Evolutionary conservation across 1,140 invertebrate species (phyloP).

Genomic region (Scaptomyza hsui): DNA sequence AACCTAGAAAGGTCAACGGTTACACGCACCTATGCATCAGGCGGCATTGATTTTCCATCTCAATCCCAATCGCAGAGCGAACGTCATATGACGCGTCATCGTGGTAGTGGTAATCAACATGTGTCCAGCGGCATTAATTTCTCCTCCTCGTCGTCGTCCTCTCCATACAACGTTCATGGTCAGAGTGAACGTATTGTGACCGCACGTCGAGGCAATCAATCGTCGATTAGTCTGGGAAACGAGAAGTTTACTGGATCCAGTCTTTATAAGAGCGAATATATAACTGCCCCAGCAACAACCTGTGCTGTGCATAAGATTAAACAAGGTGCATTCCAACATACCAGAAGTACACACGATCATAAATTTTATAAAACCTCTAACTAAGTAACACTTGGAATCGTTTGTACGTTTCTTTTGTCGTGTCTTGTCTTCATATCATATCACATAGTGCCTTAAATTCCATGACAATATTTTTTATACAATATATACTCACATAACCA

Average conservation of each 20-base stretch:
- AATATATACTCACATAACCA: slow-evolving; percentile 44
- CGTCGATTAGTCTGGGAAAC: slow-evolving; percentile 89
- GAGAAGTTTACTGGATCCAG: slow-evolving; percentile 86
- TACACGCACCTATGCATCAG: slow-evolving; percentile 88
- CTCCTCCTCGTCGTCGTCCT: slow-evolving; percentile 50
- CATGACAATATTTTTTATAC: slow-evolving; percentile 78
- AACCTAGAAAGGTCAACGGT: slow-evolving; percentile 85
- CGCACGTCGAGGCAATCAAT: slow-evolving; percentile 87
- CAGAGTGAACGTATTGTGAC: slow-evolving; percentile 84
- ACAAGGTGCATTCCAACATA: slow-evolving; percentile 91
- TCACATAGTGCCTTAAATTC: slow-evolving; percentile 54
- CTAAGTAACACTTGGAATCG: slow-evolving; percentile 33
- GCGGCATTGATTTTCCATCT: slow-evolving; percentile 86
- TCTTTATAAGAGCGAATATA: slow-evolving; percentile 90
- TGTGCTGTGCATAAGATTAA: slow-evolving; percentile 92
- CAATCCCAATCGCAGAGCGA: slow-evolving; percentile 87
- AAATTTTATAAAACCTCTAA: slow-evolving; percentile 91
- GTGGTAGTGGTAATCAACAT: slow-evolving; percentile 51
- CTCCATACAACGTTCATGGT: slow-evolving; percentile 53
- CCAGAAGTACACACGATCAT: slow-evolving; percentile 91
- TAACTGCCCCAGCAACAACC: slow-evolving; percentile 87
- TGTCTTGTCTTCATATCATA: slow-evolving; percentile 57
- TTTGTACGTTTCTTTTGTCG: slow-evolving; percentile 7
- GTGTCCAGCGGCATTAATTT: slow-evolving; percentile 69
- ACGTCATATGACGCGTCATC: slow-evolving; percentile 51